Percentiles rank a stretch among this genome's conserved stretches.
Conservation (phyloP, 2,113 vertebrate species). For the Lycaon pictus region DNA sequence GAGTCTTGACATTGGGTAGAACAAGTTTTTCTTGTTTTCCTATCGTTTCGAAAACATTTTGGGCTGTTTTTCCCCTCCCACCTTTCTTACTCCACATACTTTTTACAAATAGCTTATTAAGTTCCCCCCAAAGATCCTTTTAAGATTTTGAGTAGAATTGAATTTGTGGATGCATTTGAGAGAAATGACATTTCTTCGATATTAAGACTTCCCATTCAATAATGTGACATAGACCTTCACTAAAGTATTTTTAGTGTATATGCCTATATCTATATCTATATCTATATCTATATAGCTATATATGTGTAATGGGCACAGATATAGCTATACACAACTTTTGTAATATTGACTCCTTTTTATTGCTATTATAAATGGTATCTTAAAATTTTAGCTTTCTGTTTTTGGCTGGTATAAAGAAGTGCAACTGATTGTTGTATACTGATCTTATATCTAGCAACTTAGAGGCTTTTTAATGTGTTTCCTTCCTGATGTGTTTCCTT, state of each 20-base stretch:
- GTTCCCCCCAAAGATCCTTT: neutral
- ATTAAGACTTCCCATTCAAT: neutral
- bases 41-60: neutral
- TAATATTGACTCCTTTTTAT: conserved; percentile 4
- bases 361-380: neutral
- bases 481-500: neutral
- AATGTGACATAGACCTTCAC: neutral
- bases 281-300: neutral
- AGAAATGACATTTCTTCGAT: neutral
- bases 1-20: neutral
- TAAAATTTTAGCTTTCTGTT: neutral
- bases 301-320: neutral
- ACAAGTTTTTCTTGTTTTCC: neutral
- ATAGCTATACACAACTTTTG: neutral
- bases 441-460: neutral
- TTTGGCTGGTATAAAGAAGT: neutral
- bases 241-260: neutral
- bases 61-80: neutral
- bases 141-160: neutral
- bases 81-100: neutral
- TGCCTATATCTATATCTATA: neutral
- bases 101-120: conserved; percentile 36
- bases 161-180: neutral
- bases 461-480: neutral
- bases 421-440: neutral